A percentile compares a stretch with the other conserved stretches of the same genome.
These are phyloP conservation scores for Tragopan temminckii DNA, from an alignment of 2,797 vertebrate genomes.

Conservation along the genomic window DNA sequence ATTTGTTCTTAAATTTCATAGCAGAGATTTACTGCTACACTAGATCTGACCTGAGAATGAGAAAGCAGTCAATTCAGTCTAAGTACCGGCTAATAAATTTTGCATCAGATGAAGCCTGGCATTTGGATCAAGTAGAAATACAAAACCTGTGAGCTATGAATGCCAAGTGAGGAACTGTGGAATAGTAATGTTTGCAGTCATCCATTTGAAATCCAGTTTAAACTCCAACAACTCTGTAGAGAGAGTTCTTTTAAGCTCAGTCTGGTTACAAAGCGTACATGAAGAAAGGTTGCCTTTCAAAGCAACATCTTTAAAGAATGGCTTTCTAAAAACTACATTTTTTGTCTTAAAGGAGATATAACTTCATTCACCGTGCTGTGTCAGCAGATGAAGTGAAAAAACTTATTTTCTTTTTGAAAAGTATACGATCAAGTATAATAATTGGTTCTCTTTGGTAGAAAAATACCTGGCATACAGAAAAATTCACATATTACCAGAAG, in stretches of 20 bases:
- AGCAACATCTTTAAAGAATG: background rate
- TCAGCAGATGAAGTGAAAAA: constrained; percentile 18
- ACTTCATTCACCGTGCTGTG: background rate
- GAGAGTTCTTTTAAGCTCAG: background rate
- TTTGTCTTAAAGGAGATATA: background rate
- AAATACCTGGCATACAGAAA: background rate
- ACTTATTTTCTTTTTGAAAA: background rate
- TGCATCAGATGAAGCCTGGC: background rate
- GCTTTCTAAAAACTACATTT: background rate
- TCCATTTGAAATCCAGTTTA: background rate
- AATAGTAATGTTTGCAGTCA: background rate
- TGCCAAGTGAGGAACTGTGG: constrained; percentile 21
- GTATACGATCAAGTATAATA: constrained; percentile 7
- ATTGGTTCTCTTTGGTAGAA: constrained; percentile 33
- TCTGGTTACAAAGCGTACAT: background rate
- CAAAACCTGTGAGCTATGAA: constrained; percentile 6
- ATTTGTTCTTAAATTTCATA: constrained; percentile 81
- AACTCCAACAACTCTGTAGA: background rate
- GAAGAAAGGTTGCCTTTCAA: background rate
- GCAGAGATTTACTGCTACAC: constrained; percentile 79
- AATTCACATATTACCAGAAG: background rate
- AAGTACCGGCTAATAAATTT: constrained; percentile 51
- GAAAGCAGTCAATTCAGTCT: constrained; percentile 1
- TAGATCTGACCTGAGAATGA: constrained; percentile 41
- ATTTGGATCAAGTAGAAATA: background rate